Evolutionary conservation across 2,888 invertebrate genomes (phyloP), one percentile per base, ranked within the genome.

Genomic region (Sphinx pinastri): DNA sequence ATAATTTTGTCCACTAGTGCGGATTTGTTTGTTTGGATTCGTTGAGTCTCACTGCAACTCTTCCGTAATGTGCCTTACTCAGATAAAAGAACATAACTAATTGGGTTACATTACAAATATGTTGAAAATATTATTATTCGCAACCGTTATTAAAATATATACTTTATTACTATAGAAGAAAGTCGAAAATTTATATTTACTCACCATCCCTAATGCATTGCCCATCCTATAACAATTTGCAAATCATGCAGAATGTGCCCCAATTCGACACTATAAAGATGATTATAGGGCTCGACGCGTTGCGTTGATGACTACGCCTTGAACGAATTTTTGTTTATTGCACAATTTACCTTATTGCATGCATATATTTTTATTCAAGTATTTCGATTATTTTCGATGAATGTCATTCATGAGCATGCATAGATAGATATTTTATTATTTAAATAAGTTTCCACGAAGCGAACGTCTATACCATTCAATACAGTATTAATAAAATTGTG

Each of bases 191-290:
- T 38, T 38, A 25, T 5, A 38, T 5, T 38, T 38, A 38, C 59
- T 60, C 6, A 2, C 45, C 11, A 16, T 11, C 45, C 14, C 11
- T 5, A 16, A 16, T 16, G 11, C 45, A 45, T 45, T 16, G 47
- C 60, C 60, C 45, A 16, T 12, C 45, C 45, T 11, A 60, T n/a
- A 45, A 16, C 45, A 16, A 47, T 60, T 59, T 60, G 45, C 16
- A 60, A 60, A 60, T 60, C 60, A 16, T 16, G 60, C 0, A 16
- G 16, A 60, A 47, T 47, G 11, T 60, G 47, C 45, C 60, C 60
- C 38, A 60, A 14, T 16, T 60, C 12, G 6, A 6, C 57, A 31
- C 16, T 11, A 60, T 19, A 16, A 60, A 45, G 11, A 60, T 47
- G 60, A 60, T 60, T 60, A 47, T 16, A 47, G 12, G 60, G 60